Evolutionary conservation across 2,888 invertebrate genomes (phyloP).

Genomic region (Hirtodrosophila confusa): DNA sequence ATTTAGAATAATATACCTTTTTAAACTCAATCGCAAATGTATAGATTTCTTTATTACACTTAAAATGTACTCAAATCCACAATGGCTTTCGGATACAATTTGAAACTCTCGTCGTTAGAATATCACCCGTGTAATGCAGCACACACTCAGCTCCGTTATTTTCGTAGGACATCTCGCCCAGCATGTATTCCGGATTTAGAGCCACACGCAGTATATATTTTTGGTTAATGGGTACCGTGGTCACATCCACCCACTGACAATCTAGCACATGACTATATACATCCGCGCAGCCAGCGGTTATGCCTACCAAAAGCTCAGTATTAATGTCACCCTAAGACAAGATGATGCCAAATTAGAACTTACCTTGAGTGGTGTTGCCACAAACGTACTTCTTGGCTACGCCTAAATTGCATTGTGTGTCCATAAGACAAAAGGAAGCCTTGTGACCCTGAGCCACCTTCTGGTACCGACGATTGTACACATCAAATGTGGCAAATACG

Average conservation of each 20-base stretch:
- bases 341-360: background rate
- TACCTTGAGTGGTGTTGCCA: slow-evolving; percentile 78
- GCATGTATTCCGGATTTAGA: slow-evolving; percentile 76
- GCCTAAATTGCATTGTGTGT: slow-evolving; percentile 67
- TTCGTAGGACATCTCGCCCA: slow-evolving; percentile 78
- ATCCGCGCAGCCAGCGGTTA: slow-evolving; percentile 77
- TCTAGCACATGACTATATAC: slow-evolving; percentile 70
- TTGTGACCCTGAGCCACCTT: slow-evolving; percentile 81
- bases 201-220: slow-evolving; percentile 75
- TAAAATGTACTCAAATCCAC: slow-evolving; percentile 30
- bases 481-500: slow-evolving; percentile 78
- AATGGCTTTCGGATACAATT: slow-evolving; percentile 63
- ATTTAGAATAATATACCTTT: too few relatives aligned
- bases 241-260: slow-evolving; percentile 82
- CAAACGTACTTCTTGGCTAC: slow-evolving; percentile 63
- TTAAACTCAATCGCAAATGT: too few relatives aligned
- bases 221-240: slow-evolving; percentile 67
- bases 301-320: slow-evolving; percentile 48
- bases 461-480: slow-evolving; percentile 65
- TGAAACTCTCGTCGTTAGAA: slow-evolving; percentile 62
- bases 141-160: slow-evolving; percentile 80
- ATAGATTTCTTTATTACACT: too few relatives aligned
- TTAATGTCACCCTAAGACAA: background rate
- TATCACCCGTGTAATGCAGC: slow-evolving; percentile 71
- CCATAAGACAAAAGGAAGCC: slow-evolving; percentile 81